Conservation (phyloP, 2,797 vertebrate species). For the Threskiornis aethiopicus region DNA sequence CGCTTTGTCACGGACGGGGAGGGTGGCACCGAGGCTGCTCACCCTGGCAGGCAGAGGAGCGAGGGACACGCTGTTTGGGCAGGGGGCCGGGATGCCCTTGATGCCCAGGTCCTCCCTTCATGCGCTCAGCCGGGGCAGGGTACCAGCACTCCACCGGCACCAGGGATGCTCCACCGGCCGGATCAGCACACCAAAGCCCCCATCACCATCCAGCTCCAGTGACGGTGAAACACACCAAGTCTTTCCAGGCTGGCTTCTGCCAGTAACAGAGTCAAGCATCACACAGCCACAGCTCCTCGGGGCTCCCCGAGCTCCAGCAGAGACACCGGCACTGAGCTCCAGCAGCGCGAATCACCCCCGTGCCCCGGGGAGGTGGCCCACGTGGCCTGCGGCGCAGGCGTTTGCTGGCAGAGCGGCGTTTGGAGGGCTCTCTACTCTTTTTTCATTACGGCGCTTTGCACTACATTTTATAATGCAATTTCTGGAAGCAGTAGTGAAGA, state of each 20-base stretch:
- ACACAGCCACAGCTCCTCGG: neutral
- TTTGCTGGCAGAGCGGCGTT: neutral
- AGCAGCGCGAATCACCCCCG: neutral
- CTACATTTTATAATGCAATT: neutral
- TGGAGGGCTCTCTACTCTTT: neutral
- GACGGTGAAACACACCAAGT: accelerated
- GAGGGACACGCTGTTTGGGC: neutral
- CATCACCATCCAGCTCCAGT: neutral
- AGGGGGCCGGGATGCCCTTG: neutral
- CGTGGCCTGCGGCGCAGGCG: neutral
- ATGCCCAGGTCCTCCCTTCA: accelerated
- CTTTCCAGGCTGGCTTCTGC: neutral
- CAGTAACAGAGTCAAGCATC: neutral
- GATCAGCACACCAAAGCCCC: neutral
- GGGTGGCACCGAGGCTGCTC: neutral
- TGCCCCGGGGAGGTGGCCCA: neutral
- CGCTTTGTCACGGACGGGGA: neutral
- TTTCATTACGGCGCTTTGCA: neutral
- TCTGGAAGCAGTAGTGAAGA: neutral
- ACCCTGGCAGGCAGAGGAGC: accelerated
- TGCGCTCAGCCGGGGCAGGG: neutral
- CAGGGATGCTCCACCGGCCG: neutral
- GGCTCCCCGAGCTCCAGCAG: neutral
- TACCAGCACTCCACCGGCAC: neutral
- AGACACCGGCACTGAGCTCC: neutral